A percentile compares a stretch with the other conserved stretches of the same genome.
Evolutionary conservation across 2,113 vertebrate species (phyloP).

Genomic region (Origma solitaria): DNA sequence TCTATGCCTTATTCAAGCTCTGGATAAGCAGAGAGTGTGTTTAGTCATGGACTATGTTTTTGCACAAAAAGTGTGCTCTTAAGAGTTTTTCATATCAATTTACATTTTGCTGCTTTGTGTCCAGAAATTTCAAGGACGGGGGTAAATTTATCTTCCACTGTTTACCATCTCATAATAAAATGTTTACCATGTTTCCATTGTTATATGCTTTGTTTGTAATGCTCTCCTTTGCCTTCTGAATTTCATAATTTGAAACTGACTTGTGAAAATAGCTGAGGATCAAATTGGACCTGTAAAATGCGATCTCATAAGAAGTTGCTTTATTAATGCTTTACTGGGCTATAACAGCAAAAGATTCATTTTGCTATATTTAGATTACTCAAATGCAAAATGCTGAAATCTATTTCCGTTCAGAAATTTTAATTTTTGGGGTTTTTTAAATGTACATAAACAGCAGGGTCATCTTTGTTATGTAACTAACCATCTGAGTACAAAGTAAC

Average conservation of each 20-base stretch:
- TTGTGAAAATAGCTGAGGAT: not conserved
- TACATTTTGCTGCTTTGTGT: not conserved
- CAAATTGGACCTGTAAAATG: not conserved
- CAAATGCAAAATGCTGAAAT: not conserved
- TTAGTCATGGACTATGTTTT: not conserved
- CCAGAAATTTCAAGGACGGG: not conserved
- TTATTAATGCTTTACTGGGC: not conserved
- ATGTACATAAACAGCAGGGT: not conserved
- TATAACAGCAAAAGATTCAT: not conserved
- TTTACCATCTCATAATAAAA: constrained; percentile 12
- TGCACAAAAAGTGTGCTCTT: not conserved
- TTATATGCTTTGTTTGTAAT: not conserved
- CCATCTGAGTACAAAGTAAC: not conserved
- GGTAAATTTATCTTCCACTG: not conserved
- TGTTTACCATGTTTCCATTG: not conserved
- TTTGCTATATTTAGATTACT: not conserved
- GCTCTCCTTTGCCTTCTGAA: not conserved
- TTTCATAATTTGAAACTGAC: not conserved
- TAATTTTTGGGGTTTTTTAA: not conserved
- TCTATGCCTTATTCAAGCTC: not conserved
- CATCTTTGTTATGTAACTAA: not conserved
- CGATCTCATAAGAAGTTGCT: not conserved
- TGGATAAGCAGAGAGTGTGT: not conserved
- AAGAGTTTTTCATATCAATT: not conserved
- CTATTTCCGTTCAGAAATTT: not conserved